Percentiles rank a stretch among this genome's conserved stretches.
Evolutionary conservation across 1,140 invertebrate species (phyloP).

Genomic region (Zaprionus camerounensis): DNA sequence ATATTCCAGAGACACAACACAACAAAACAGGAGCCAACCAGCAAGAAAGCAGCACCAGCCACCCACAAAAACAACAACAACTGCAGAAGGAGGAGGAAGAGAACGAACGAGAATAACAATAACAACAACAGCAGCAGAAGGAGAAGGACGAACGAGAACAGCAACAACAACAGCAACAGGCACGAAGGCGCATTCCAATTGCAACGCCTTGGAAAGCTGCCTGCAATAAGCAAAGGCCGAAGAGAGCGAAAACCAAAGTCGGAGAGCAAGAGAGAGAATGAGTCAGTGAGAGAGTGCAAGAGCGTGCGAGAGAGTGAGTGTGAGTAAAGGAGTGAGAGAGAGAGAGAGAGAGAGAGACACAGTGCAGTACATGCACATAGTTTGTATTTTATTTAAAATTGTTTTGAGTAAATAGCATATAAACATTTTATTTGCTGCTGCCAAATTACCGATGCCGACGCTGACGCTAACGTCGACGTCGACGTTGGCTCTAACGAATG

Average conservation of each 20-base stretch:
- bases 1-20: slow-evolving; percentile 81
- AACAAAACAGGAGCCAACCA: slow-evolving; percentile 82
- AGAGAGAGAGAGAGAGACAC: too few species aligned
- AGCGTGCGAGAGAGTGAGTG: slow-evolving; percentile 6
- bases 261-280: slow-evolving; percentile 24
- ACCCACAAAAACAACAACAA: slow-evolving; percentile 66
- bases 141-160: slow-evolving; percentile 25
- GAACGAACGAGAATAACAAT: slow-evolving; percentile 22
- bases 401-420: slow-evolving; percentile 82
- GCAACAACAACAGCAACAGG: slow-evolving; percentile 50
- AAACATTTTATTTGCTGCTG: slow-evolving; percentile 83
- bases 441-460: slow-evolving; percentile 52
- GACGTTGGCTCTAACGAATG: slow-evolving; percentile 51
- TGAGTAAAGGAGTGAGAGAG: slow-evolving; percentile 33
- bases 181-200: slow-evolving; percentile 76
- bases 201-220: slow-evolving; percentile 72
- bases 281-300: background rate
- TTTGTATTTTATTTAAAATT: slow-evolving; percentile 83
- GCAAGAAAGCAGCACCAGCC: slow-evolving; percentile 60
- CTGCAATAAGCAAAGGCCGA: slow-evolving; percentile 35
- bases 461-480: slow-evolving; percentile 8
- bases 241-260: slow-evolving; percentile 12
- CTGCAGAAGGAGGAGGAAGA: slow-evolving; percentile 15
- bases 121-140: slow-evolving; percentile 22
- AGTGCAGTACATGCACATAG: slow-evolving; percentile 25